Base-by-base conservation (phyloP, 2,797 vertebrate species). In the Odontamblyopus lacepedii region DNA sequence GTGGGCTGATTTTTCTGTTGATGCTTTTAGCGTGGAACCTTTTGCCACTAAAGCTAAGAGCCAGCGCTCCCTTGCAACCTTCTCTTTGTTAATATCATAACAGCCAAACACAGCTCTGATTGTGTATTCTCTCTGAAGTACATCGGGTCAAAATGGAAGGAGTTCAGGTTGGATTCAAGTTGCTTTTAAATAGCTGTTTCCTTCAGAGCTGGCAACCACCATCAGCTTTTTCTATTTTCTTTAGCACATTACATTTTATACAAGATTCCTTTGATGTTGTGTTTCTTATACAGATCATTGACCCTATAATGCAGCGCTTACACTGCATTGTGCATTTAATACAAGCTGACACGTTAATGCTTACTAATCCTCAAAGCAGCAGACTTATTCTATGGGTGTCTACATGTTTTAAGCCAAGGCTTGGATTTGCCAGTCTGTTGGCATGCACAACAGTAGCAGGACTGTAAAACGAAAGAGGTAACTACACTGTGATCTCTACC, bases 401-500 rank as follows among this genome's bases (percentile, higher is more conserved):
- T 71, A 70, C 74, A 71, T 72, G 59, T 78, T 75, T 72, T 62
- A 73, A 76, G 76, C 51, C 74, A 71, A 69, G 55, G 50, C 61
- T 67, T 77, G 73, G 71, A 66, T 29, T 19, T 63, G 61, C 69
- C 32, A 67, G 60, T 76, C 64, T 82, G 73, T 55, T 55, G 68
- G 76, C 74, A 71, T 63, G 71, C 59, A 69, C 74, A 71, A 57
- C 6, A 57, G 75, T 78, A 76, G 65, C 63, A 77, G 76, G 88
- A 85, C 78, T 86, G 78, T 69, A 48, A 35, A 78, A 89, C 87
- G 85, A 88, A 89, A 88, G 89, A 83, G 80, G 85, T 87, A 88
- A 90, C 87, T 85, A 86, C 50, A 68, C 86, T 76, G 85, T 91
- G 92, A 93, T 93, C 93, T 88, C 81, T 93, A 93, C 93, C 92